These are phyloP conservation scores for Orientallactaga sibirica DNA, from an alignment of 2,797 vertebrate genomes.

Conservation along the genomic window DNA sequence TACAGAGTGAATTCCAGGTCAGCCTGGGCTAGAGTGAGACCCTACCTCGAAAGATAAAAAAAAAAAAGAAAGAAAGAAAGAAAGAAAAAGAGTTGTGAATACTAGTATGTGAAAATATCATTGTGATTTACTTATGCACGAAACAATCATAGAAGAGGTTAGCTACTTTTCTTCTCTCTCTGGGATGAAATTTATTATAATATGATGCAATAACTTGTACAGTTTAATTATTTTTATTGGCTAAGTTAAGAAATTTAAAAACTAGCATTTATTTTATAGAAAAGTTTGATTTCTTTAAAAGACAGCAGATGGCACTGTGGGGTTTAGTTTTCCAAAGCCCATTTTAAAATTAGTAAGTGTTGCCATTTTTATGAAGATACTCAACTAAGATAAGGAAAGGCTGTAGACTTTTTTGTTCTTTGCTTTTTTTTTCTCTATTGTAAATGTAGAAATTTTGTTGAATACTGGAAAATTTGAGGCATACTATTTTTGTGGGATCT, in stretches of 20 bases:
- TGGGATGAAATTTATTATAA: constrained; percentile 31
- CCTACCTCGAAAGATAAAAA: too few relatives aligned
- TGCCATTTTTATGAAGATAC: constrained; percentile 65
- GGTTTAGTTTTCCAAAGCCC: constrained; percentile 67
- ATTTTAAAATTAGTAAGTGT: constrained; percentile 63
- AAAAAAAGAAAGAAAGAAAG: neutral
- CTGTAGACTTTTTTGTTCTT: constrained; percentile 50
- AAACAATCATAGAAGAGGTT: neutral
- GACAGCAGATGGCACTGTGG: constrained; percentile 86
- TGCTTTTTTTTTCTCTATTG: constrained; percentile 35
- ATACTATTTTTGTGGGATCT: constrained; percentile 12
- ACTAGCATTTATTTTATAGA: neutral
- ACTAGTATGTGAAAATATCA: neutral
- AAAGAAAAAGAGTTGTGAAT: neutral
- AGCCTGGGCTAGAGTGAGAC: too few relatives aligned
- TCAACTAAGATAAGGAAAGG: constrained; percentile 2
- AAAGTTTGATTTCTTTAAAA: constrained; percentile 64
- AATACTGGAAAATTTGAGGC: constrained; percentile 57
- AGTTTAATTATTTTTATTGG: constrained; percentile 37
- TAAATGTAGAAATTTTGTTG: constrained; percentile 35
- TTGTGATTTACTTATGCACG: constrained; percentile 7
- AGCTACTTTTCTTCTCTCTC: constrained; percentile 13
- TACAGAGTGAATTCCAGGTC: too few relatives aligned
- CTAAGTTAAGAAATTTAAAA: constrained; percentile 47
- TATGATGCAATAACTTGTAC: constrained; percentile 20